phyloP scores from a whole-genome alignment of 2,888 invertebrate species.

The Phlogophora meticulosa region DNA sequence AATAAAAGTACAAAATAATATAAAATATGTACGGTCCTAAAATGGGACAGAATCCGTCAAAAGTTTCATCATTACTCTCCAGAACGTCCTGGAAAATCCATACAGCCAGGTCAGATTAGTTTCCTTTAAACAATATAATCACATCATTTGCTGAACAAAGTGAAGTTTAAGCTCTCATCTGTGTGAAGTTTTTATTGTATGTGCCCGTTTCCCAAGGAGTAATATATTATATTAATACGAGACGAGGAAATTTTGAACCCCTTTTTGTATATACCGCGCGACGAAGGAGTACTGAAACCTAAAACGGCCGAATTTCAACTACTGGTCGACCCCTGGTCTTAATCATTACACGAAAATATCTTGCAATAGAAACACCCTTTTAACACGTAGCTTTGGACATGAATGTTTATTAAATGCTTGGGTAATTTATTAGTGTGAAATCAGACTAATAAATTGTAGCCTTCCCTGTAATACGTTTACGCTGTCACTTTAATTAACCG shows the following conservation, averaged over 20 bases:
- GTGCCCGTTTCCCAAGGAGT: slow-evolving; percentile 45
- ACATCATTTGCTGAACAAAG: slow-evolving; percentile 68
- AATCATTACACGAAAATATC: slow-evolving; percentile 18
- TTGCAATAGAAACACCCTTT: slow-evolving; percentile 4
- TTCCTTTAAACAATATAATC: slow-evolving; percentile 64
- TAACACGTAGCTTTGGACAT: slow-evolving; percentile 5
- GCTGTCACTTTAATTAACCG: slow-evolving; percentile 38
- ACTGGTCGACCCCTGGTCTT: neutral
- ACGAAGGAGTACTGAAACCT: no score
- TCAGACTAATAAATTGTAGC: slow-evolving; percentile 41
- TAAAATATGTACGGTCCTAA: neutral
- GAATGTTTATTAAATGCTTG: slow-evolving; percentile 26
- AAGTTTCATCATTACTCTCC: slow-evolving; percentile 12
- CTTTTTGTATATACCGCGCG: no score
- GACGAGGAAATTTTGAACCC: no score
- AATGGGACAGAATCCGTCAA: neutral
- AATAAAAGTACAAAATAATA: neutral
- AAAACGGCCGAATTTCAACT: no score
- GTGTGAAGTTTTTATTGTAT: slow-evolving; percentile 67
- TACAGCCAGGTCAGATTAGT: neutral
- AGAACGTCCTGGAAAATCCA: slow-evolving; percentile 30
- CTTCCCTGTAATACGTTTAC: slow-evolving; percentile 31
- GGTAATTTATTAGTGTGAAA: slow-evolving; percentile 36
- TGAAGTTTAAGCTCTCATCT: slow-evolving; percentile 70
- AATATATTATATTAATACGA: no score